These are phyloP conservation scores for Xylota sylvarum DNA, from an alignment of 2,888 invertebrate species.

Conservation along the genomic window DNA sequence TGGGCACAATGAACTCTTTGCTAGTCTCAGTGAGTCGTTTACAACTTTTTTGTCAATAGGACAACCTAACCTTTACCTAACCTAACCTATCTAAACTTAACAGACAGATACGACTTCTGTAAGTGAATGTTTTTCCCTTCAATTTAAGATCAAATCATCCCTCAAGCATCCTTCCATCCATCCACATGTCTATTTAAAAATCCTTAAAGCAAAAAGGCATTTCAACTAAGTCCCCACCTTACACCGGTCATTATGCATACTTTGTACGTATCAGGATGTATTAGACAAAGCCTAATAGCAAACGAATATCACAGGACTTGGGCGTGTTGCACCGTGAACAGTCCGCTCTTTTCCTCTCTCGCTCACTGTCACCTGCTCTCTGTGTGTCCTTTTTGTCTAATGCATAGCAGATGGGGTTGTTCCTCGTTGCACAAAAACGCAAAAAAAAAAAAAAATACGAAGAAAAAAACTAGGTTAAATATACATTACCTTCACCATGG, in stretches of 20 bases:
- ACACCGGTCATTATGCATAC: background rate
- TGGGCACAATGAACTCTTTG: no score
- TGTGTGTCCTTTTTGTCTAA: background rate
- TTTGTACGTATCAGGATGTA: background rate
- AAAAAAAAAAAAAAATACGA: background rate
- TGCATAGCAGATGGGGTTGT: conserved; percentile 5
- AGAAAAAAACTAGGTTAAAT: conserved; percentile 67
- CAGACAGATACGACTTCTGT: no score
- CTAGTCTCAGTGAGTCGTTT: no score
- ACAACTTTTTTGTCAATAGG: no score
- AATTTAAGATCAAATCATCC: no score
- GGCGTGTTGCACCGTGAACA: conserved; percentile 51
- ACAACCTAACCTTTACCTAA: no score
- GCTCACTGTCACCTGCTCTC: background rate
- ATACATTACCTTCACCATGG: conserved; percentile 73
- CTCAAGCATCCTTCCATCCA: no score
- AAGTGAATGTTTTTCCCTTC: no score
- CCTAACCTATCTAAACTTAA: no score
- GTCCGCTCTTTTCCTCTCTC: background rate
- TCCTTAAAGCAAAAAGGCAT: no score
- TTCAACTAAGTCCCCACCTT: background rate
- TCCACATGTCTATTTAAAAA: no score
- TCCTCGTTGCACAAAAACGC: conserved; percentile 24
- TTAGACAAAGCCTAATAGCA: conserved; percentile 12
- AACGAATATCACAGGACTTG: conserved; percentile 26